These are phyloP conservation scores for Rachycentron canadum DNA, from an alignment of 2,797 vertebrate species.

Conservation along the genomic window DNA sequence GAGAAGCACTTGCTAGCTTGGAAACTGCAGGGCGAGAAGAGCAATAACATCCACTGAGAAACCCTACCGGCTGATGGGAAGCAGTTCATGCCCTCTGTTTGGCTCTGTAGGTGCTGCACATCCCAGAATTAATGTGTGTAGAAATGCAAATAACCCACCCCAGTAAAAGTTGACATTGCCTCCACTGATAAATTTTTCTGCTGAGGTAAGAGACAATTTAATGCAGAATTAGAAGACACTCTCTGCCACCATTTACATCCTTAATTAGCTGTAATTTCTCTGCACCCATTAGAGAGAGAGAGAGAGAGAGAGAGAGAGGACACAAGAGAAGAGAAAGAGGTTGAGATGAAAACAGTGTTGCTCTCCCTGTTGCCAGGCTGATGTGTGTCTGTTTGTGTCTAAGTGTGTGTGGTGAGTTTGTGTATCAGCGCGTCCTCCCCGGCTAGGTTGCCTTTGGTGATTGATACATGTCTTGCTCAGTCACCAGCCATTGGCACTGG, in stretches of 20 bases:
- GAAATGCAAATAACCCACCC: conserved; percentile 84
- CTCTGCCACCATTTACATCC: conserved; percentile 91
- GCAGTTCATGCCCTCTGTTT: conserved; percentile 53
- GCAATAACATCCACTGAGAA: conserved; percentile 40
- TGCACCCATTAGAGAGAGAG: conserved; percentile 88
- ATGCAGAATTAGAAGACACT: conserved; percentile 91
- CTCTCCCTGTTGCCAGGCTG: conserved; percentile 35
- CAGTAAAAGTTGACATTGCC: conserved; percentile 91
- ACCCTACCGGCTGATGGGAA: conserved; percentile 44
- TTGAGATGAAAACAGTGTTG: conserved; percentile 69
- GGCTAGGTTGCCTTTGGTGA: conserved; percentile 75
- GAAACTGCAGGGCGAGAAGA: conserved; percentile 41
- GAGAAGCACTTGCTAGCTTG: conserved; percentile 39
- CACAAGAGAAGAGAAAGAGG: conserved; percentile 60
- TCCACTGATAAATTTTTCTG: conserved; percentile 91
- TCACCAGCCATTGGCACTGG: conserved; percentile 78
- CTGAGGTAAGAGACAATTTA: conserved; percentile 94
- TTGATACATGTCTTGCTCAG: conserved; percentile 83
- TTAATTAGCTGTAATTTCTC: conserved; percentile 93
- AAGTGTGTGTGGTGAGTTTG: conserved; percentile 46
- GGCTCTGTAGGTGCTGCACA: conserved; percentile 71
- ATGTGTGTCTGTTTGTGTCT: conserved; percentile 38
- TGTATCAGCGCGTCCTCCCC: conserved; percentile 59
- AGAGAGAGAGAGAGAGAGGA: conserved; percentile 47
- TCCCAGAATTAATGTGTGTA: conserved; percentile 76